Evolutionary conservation across 2,888 invertebrate genomes (phyloP), one percentile per base, ranked within the genome.

Genomic region (Stenoptilia bipunctidactyla): DNA sequence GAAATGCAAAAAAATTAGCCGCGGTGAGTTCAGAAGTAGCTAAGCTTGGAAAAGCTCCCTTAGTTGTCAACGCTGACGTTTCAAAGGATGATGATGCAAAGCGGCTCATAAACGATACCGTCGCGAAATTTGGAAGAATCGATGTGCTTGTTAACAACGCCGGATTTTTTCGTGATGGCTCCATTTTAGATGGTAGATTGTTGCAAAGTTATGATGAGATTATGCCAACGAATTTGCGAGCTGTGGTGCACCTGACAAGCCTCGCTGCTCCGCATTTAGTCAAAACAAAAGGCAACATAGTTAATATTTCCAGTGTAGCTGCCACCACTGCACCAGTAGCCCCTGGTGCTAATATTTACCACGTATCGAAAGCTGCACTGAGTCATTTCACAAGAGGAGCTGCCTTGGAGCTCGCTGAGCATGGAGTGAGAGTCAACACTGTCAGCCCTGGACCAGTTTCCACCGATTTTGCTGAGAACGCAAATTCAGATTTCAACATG

Each of bases 361-460:
- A 40, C 9, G 33, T 49, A 4, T 49, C 55, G 1, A 61, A 55
- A 43, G 51, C 52, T 13, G 55, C 90, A 2, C 52, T 92, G 6
- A 91, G 92, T 65, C 91, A 92, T 55, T 86, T 93, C 46, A 92
- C 92, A 1, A 72, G 86, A 46, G 89, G 90, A 54, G 69, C 86
- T 5, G 92, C 92, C 4, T 61, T 92, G 36, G 92, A 88, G 53
- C 62, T 89, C 12, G 87, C 86, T 42, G 44, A 63, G 0, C 72
- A 79, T 54, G 76, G 61, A n/a, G 87, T 91, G 0, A 70, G 91
- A 39, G 90, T 90, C 0, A 92, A 92, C n/a, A 74, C 86, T 39
- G 88, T 92, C 0, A 90, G 88, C 55, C 92, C 92, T 20, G 92
- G 92, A 14, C 90, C 91, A 0, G 85, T 88, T 1, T 89, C 13